Base-by-base conservation (phyloP, 2,113 vertebrate species). In the Acanthisitta chloris region DNA sequence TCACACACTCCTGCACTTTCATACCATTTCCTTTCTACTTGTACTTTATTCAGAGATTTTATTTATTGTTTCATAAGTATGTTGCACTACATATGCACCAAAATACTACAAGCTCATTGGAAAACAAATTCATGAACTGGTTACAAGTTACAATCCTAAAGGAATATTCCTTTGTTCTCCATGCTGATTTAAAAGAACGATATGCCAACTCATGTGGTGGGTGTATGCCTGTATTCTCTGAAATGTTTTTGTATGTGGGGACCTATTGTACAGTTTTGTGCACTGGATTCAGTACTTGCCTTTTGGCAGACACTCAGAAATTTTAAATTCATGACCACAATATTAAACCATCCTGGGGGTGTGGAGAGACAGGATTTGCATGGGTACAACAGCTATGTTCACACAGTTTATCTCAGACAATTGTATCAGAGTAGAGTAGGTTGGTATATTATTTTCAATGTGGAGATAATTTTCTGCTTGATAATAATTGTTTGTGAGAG, bases 221-320 rank as follows among this genome's bases (percentile, higher is more conserved):
- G 98, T 95, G 98, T 96, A 74, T 94, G 90, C 77, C 10, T 97
- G 94, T 96, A 91, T 90, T 96, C 83, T 96, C 96, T 91, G 95
- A 96, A 96, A 98, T 98, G 96, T 88, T 98, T 96, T 96, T 92
- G 95, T 97, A 87, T 96, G 98, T 98, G 96, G 97, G 98, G 97
- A 96, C 90, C 94, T 91, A 85, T 93, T 97, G 95, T 94, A 97
- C 96, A 97, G 97, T 98, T 98, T 86, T 98, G 98, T 97, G 96
- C 97, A 98, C 98, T 98, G 98, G 96, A 98, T 97, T 98, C 92
- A 78, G 81, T 91, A 80, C 91, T 97, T 85, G 97, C 94, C 92
- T 92, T 94, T 97, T 98, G 98, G 98, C 96, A 90, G 88, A 89
- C 88, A 78, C 28, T 65, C 95, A 96, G 90, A 98, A 80, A 97